phyloP scores from a whole-genome alignment of 2,888 invertebrate genomes.

The Lagria hirta region DNA sequence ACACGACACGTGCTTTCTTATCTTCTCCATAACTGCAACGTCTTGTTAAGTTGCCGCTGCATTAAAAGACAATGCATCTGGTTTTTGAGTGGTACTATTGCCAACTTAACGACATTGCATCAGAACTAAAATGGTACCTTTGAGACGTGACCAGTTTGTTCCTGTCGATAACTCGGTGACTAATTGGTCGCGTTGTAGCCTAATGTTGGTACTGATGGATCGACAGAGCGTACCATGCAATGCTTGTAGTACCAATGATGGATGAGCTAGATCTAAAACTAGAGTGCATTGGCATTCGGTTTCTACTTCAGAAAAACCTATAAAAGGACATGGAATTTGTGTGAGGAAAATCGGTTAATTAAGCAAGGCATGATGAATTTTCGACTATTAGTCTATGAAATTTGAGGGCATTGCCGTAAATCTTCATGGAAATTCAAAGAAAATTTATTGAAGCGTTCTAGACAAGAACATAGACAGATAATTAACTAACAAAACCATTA shows the following conservation, averaged over 20 bases:
- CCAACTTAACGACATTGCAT: slow-evolving; percentile 12
- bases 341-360: slow-evolving; percentile 43
- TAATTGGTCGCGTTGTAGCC: slow-evolving; percentile 45
- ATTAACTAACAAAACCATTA: too few relatives aligned
- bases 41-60: slow-evolving; percentile 24
- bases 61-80: slow-evolving; percentile 16
- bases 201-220: slow-evolving; percentile 50
- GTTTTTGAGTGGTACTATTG: slow-evolving; percentile 12
- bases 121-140: slow-evolving; percentile 21
- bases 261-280: slow-evolving; percentile 34
- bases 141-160: slow-evolving; percentile 19
- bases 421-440: neutral
- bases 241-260: slow-evolving; percentile 39
- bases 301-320: slow-evolving; percentile 34
- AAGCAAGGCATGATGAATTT: slow-evolving; percentile 37
- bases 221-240: slow-evolving; percentile 39
- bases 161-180: slow-evolving; percentile 24
- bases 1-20: slow-evolving; percentile 43
- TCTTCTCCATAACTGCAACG: slow-evolving; percentile 31
- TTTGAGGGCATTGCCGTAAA: neutral
- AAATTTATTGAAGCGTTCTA: too few relatives aligned
- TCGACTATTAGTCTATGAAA: slow-evolving; percentile 32
- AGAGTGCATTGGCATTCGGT: slow-evolving; percentile 21
- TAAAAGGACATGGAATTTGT: slow-evolving; percentile 43
- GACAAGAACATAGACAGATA: too few relatives aligned